Conservation (phyloP, 2,888 invertebrate genomes). For the Pollenia amentaria region DNA sequence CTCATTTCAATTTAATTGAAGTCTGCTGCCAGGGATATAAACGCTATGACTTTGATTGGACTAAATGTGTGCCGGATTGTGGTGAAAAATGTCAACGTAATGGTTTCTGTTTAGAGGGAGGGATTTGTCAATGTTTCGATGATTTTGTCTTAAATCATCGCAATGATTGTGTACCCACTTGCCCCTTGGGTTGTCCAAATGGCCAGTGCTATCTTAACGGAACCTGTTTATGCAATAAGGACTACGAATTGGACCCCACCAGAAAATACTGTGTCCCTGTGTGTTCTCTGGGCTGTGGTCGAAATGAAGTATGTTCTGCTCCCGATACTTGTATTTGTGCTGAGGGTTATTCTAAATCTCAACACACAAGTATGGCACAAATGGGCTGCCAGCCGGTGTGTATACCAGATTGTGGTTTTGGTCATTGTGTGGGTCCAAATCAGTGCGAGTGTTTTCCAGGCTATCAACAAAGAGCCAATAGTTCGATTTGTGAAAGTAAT, state of each 20-base stretch:
- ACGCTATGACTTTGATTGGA: conserved; percentile 87
- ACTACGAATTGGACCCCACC: conserved; percentile 83
- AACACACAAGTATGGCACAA: conserved; percentile 62
- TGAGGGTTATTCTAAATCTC: conserved; percentile 79
- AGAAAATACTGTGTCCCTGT: conserved; percentile 85
- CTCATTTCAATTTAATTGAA: conserved; percentile 86
- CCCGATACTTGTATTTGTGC: conserved; percentile 85
- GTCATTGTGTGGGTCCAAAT: conserved; percentile 85
- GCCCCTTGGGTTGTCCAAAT: conserved; percentile 81
- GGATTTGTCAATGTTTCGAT: conserved; percentile 82
- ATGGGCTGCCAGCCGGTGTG: conserved; percentile 82
- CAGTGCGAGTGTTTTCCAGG: conserved; percentile 85
- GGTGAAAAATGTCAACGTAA: conserved; percentile 82
- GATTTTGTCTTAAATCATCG: conserved; percentile 82
- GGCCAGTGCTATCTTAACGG: conserved; percentile 83
- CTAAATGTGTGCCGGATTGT: conserved; percentile 85
- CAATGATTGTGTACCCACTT: conserved; percentile 80
- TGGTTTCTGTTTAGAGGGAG: conserved; percentile 85
- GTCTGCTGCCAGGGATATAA: conserved; percentile 90
- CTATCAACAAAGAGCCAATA: conserved; percentile 79
- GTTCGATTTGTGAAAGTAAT: conserved; percentile 79
- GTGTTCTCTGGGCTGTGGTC: conserved; percentile 88
- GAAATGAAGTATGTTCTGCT: conserved; percentile 87
- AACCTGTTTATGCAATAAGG: conserved; percentile 80
- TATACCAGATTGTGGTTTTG: conserved; percentile 83